A percentile compares a stretch with the other conserved stretches of the same genome.
phyloP scores from a whole-genome alignment of 2,888 invertebrate species.

The Brachylomia viminalis region DNA sequence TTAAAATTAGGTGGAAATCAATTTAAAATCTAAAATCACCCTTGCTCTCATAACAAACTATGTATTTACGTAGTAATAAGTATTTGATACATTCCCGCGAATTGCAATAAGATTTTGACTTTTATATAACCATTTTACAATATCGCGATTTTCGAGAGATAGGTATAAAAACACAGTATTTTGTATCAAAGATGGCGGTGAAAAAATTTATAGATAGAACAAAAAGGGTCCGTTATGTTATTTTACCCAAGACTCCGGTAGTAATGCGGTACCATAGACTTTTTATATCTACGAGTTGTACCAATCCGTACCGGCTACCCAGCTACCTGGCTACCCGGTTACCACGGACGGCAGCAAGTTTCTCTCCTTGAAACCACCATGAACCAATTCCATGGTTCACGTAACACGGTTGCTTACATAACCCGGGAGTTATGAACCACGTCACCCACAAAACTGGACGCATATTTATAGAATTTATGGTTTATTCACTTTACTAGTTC shows the following conservation, averaged over 20 bases:
- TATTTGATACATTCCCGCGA: not conserved
- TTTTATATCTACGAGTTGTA: conserved; percentile 1
- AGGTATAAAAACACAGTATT: not conserved
- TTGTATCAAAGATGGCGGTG: not conserved
- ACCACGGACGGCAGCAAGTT: not conserved
- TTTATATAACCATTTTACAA: too few relatives aligned
- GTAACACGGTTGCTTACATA: conserved; percentile 38
- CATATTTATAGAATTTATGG: conserved; percentile 63
- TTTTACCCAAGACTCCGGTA: not conserved
- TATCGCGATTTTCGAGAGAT: too few relatives aligned
- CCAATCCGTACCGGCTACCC: conserved; percentile 23
- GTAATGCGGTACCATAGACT: conserved; percentile 14
- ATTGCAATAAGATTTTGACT: not conserved
- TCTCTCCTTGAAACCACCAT: conserved; percentile 16
- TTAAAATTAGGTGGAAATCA: not conserved
- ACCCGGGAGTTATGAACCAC: conserved; percentile 18
- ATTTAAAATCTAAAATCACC: not conserved
- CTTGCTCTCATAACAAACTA: not conserved
- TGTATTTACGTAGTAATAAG: too few relatives aligned
- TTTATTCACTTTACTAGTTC: conserved; percentile 56
- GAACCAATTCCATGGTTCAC: conserved; percentile 26
- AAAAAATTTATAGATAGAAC: not conserved
- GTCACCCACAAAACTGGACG: conserved; percentile 36
- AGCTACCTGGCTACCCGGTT: not conserved
- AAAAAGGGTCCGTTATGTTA: not conserved